Evolutionary conservation across 2,888 invertebrate species (phyloP).

Genomic region (Myopa testacea): DNA sequence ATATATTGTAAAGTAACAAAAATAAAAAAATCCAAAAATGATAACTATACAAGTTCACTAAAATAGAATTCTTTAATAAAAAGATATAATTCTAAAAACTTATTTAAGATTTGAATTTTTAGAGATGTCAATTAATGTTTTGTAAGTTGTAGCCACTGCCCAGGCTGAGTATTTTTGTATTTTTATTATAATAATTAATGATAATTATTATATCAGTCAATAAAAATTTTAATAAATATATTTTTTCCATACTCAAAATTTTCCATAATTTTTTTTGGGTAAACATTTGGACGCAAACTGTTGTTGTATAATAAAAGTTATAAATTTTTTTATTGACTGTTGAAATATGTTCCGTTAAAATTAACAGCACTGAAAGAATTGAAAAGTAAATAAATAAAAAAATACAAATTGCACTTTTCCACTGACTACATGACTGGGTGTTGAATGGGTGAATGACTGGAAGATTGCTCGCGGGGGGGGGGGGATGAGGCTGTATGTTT

Average conservation of each 20-base stretch:
- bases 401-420: background rate
- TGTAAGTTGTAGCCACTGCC: too few species aligned
- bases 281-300: background rate
- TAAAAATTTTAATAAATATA: conserved; percentile 14
- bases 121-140: too few species aligned
- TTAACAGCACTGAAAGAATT: background rate
- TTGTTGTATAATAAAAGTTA: background rate
- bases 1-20: too few species aligned
- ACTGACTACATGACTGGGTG: background rate
- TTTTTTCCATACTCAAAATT: conserved; percentile 15
- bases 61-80: too few species aligned
- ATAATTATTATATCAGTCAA: background rate
- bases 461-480: too few species aligned
- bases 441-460: too few species aligned
- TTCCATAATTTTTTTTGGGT: conserved; percentile 15
- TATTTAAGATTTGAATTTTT: too few species aligned
- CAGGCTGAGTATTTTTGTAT: too few species aligned
- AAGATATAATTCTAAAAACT: too few species aligned
- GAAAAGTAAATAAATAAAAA: background rate
- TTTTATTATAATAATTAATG: background rate
- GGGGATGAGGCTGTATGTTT: too few species aligned
- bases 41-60: too few species aligned
- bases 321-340: background rate
- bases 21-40: too few species aligned
- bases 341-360: conserved; percentile 17